Evolutionary conservation across 2,888 invertebrate species (phyloP).

Genomic region (Spialia ferax): DNA sequence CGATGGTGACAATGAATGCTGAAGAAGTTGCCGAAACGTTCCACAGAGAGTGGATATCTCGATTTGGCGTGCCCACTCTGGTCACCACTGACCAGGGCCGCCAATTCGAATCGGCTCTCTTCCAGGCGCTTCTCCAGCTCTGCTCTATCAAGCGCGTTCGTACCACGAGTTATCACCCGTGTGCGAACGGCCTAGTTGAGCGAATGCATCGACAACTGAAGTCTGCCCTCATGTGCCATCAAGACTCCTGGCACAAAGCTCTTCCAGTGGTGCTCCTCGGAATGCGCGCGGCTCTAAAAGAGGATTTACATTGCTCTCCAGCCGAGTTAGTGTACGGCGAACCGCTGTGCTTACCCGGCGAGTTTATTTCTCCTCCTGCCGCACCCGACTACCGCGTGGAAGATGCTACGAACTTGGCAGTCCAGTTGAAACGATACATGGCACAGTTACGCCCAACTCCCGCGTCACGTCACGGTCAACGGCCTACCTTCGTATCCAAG

Average conservation of each 20-base stretch:
- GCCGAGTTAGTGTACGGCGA: slow-evolving; percentile 51
- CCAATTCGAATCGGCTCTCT: slow-evolving; percentile 41
- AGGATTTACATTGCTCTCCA: slow-evolving; percentile 46
- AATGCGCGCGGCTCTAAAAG: slow-evolving; percentile 42
- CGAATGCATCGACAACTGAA: slow-evolving; percentile 46
- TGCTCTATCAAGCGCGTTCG: slow-evolving; percentile 35
- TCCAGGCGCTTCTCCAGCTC: not conserved
- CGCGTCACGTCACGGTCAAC: not conserved
- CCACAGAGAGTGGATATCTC: slow-evolving; percentile 38
- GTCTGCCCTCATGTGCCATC: slow-evolving; percentile 35
- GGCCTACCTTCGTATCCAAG: slow-evolving; percentile 1
- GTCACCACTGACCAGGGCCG: slow-evolving; percentile 42
- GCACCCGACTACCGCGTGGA: not conserved
- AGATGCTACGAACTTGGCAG: not conserved
- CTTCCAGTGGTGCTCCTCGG: slow-evolving; percentile 47
- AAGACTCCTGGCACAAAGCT: slow-evolving; percentile 42
- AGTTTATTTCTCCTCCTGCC: slow-evolving; percentile 34
- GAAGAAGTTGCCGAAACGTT: slow-evolving; percentile 43
- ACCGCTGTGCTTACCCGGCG: slow-evolving; percentile 46
- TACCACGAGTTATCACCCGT: slow-evolving; percentile 43
- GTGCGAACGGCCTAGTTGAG: slow-evolving; percentile 45
- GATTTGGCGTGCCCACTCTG: slow-evolving; percentile 41
- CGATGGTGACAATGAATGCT: slow-evolving; percentile 41
- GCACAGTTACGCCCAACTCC: not conserved
- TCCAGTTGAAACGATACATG: not conserved